A percentile compares a stretch with the other conserved stretches of the same genome.
phyloP scores from a whole-genome alignment of 2,113 vertebrate genomes.

The Anseranas semipalmata region DNA sequence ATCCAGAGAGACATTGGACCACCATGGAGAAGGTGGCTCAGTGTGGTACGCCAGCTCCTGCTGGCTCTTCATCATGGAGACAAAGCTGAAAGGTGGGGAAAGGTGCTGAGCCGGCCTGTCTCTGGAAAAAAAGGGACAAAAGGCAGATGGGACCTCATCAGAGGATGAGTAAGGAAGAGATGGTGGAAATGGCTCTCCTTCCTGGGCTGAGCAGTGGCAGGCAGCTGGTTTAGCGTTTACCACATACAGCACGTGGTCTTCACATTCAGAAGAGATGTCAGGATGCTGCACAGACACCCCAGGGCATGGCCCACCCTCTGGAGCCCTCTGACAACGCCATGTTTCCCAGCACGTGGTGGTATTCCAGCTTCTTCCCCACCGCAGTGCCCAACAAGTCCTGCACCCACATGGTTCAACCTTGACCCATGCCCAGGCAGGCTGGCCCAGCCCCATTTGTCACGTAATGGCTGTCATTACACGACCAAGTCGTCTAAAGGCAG shows the following conservation, averaged over 20 bases:
- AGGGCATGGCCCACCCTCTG: too few species aligned
- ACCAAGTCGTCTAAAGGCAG: slow-evolving; percentile 30
- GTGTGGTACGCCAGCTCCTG: not conserved
- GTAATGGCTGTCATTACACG: not conserved
- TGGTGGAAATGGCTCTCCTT: not conserved
- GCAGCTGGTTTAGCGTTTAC: not conserved
- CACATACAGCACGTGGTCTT: not conserved
- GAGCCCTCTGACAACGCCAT: not conserved
- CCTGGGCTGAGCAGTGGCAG: rapidly evolving
- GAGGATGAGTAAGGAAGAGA: not conserved
- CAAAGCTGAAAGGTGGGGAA: not conserved
- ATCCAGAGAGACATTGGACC: not conserved
- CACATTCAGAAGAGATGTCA: not conserved
- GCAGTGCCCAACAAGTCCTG: rapidly evolving
- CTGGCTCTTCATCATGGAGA: not conserved
- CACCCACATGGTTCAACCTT: not conserved
- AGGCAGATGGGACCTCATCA: not conserved
- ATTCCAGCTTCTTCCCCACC: not conserved
- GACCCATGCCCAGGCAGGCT: not conserved
- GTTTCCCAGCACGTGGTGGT: rapidly evolving
- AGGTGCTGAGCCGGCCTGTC: not conserved
- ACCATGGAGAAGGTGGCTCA: not conserved
- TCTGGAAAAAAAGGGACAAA: not conserved
- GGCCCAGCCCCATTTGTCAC: not conserved
- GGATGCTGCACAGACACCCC: rapidly evolving